phyloP scores from a whole-genome alignment of 2,113 vertebrate genomes.

The Microcebus murinus region DNA sequence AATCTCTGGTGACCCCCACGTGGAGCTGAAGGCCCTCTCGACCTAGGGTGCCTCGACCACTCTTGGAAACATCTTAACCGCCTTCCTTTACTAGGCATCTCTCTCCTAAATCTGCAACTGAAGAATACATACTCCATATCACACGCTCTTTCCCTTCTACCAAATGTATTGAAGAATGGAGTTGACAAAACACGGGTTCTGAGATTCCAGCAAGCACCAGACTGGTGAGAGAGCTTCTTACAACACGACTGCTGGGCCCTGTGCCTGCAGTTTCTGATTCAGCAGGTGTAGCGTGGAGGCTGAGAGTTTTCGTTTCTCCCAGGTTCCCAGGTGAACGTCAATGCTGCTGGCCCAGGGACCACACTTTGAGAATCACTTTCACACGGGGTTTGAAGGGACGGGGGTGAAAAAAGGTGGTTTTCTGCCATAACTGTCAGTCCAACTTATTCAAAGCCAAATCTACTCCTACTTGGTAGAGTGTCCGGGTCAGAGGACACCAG shows the following conservation, averaged over 20 bases:
- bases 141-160: background rate
- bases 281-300: no score
- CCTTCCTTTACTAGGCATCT: background rate
- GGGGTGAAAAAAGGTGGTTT: background rate
- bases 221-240: background rate
- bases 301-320: background rate
- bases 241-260: background rate
- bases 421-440: background rate
- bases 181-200: background rate
- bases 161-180: background rate
- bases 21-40: background rate
- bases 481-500: background rate
- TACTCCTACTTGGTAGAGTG: background rate
- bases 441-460: background rate
- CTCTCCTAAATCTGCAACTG: background rate
- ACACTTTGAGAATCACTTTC: background rate
- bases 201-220: background rate
- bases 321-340: background rate
- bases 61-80: background rate
- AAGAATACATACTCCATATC: background rate
- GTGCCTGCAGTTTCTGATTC: background rate
- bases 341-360: background rate
- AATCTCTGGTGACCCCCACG: background rate
- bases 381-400: background rate
- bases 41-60: background rate